Percentiles rank a stretch among this genome's conserved stretches.
Evolutionary conservation across 2,888 invertebrate species (phyloP).

Genomic region (Argyresthia albistria): DNA sequence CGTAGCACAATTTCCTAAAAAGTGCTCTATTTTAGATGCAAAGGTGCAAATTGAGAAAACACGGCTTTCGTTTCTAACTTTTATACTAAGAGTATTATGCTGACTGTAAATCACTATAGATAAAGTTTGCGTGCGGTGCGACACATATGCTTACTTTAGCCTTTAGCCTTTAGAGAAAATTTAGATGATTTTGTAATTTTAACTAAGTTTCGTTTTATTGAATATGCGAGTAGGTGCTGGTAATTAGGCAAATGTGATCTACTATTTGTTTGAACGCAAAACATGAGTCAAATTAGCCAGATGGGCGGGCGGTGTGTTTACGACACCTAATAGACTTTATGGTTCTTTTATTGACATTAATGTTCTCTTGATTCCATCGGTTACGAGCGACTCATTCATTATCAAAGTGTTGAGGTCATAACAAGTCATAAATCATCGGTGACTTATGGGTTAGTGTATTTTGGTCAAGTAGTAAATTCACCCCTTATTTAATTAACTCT

Average conservation of each 20-base stretch:
- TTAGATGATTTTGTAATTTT: too few relatives aligned
- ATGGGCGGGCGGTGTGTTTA: slow-evolving; percentile 55
- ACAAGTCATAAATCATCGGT: slow-evolving; percentile 58
- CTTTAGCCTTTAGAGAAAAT: too few relatives aligned
- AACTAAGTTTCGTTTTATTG: background rate
- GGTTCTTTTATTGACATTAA: slow-evolving; percentile 71
- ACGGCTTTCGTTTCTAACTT: too few relatives aligned
- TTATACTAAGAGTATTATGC: too few relatives aligned
- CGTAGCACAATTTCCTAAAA: background rate
- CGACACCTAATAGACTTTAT: slow-evolving; percentile 68
- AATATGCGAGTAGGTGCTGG: background rate
- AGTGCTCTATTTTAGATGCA: too few relatives aligned
- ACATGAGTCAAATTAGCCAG: slow-evolving; percentile 54
- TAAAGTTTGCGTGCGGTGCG: too few relatives aligned
- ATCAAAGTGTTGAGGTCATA: slow-evolving; percentile 64
- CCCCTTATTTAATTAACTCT: background rate
- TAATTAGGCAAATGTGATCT: background rate
- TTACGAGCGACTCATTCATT: slow-evolving; percentile 67
- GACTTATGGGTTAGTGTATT: slow-evolving; percentile 39
- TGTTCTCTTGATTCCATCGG: slow-evolving; percentile 64
- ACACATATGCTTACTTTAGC: too few relatives aligned
- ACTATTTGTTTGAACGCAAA: slow-evolving; percentile 30
- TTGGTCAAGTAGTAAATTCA: slow-evolving; percentile 21
- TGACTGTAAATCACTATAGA: too few relatives aligned
- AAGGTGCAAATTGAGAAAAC: too few relatives aligned